A percentile compares a stretch with the other conserved stretches of the same genome.
phyloP scores from a whole-genome alignment of 2,113 vertebrate species.

The Thomomys bottae region DNA sequence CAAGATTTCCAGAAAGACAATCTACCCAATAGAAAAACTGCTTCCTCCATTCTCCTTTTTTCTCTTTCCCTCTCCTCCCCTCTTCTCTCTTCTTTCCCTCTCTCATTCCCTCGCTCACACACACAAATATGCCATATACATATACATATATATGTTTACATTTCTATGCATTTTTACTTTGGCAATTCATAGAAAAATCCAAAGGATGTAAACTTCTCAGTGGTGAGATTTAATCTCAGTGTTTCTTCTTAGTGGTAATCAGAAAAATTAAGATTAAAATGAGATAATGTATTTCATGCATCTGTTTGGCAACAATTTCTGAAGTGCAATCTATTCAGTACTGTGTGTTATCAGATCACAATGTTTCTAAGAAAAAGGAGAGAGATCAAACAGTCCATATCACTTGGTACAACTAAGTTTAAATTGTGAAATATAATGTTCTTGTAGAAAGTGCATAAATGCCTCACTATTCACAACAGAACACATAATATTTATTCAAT shows the following conservation, averaged over 20 bases:
- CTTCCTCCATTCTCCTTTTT: not conserved
- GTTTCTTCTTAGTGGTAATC: not conserved
- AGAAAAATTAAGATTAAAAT: constrained; percentile 47
- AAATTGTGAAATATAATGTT: too few relatives aligned
- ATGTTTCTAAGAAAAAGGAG: too few relatives aligned
- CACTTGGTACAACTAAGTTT: too few relatives aligned
- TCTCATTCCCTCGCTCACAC: not conserved
- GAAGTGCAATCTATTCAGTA: constrained; percentile 13
- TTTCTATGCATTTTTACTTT: not conserved
- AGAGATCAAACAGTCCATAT: too few relatives aligned
- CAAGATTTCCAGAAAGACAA: constrained; percentile 31
- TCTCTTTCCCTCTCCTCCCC: too few relatives aligned
- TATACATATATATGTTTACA: not conserved
- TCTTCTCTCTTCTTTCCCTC: too few relatives aligned
- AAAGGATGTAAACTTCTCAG: constrained; percentile 50
- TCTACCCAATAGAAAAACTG: constrained; percentile 2
- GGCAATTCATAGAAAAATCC: constrained; percentile 25
- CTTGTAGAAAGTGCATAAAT: too few relatives aligned
- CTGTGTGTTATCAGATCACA: not conserved
- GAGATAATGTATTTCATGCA: constrained; percentile 2
- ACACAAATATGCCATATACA: not conserved
- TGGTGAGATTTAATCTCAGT: not conserved
- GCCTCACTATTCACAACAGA: too few relatives aligned
- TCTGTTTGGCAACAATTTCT: constrained; percentile 43
- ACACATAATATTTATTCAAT: too few relatives aligned